These are phyloP conservation scores for Psittacula cyanocephala DNA, from an alignment of 2,113 vertebrate genomes.

Conservation along the genomic window DNA sequence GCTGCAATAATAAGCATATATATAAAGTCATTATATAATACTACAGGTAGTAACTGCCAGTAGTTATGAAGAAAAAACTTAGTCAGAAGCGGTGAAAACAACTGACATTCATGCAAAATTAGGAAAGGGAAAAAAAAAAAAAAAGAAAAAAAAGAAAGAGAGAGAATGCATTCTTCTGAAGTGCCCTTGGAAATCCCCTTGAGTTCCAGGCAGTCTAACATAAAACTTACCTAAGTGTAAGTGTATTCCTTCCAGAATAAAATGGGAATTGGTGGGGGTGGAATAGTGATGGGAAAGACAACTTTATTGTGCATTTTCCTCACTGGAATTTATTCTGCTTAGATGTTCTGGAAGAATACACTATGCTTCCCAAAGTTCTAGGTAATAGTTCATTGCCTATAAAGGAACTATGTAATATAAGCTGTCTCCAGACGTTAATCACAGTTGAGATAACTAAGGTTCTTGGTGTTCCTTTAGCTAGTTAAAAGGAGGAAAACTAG, in stretches of 20 bases:
- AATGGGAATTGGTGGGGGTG: background rate
- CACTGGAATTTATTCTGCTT: background rate
- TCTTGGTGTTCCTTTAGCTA: background rate
- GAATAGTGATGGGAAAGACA: background rate
- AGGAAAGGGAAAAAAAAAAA: background rate
- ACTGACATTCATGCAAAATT: background rate
- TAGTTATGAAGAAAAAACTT: background rate
- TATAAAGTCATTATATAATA: background rate
- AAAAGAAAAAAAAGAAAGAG: background rate
- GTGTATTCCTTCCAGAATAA: background rate
- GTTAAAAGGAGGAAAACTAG: background rate
- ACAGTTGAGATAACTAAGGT: background rate
- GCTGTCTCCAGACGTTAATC: background rate
- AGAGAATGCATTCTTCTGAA: background rate
- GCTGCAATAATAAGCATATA: constrained; percentile 78
- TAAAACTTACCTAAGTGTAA: background rate
- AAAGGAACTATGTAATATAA: background rate
- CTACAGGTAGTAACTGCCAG: background rate
- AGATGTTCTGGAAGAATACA: background rate
- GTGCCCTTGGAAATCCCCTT: background rate
- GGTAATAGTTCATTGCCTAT: background rate
- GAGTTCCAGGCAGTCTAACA: background rate
- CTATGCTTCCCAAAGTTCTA: background rate
- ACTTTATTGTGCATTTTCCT: background rate
- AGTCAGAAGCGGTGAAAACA: background rate